Conservation (phyloP, 2,888 invertebrate genomes). For the Capitulum mitella region DNA sequence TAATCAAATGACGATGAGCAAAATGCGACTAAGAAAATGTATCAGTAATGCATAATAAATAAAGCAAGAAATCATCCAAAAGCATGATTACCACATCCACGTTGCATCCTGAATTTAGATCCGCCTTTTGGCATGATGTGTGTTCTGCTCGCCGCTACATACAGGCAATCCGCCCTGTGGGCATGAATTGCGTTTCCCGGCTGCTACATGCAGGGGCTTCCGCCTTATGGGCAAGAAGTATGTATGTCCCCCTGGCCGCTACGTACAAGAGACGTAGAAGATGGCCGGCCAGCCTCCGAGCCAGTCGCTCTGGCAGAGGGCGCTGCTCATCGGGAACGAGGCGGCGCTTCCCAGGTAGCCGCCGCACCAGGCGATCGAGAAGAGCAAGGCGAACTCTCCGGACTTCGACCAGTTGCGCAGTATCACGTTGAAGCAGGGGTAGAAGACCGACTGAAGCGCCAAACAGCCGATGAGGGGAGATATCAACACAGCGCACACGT, state of each 20-base stretch:
- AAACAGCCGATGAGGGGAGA: background rate
- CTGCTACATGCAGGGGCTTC: too few relatives aligned
- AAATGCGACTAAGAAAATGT: too few relatives aligned
- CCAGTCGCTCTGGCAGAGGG: background rate
- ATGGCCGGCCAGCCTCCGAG: background rate
- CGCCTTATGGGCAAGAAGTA: too few relatives aligned
- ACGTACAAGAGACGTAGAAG: background rate
- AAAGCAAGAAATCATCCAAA: too few relatives aligned
- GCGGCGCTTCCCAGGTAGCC: background rate
- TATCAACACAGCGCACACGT: background rate
- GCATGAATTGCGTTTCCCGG: too few relatives aligned
- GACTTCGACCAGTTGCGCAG: background rate
- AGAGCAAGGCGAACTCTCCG: background rate
- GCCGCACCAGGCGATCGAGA: background rate
- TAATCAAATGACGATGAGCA: too few relatives aligned
- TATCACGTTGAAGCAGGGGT: slow-evolving; percentile 6
- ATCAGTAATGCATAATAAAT: too few relatives aligned
- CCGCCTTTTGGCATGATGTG: too few relatives aligned
- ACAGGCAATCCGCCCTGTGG: background rate
- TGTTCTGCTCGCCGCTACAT: too few relatives aligned
- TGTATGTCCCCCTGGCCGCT: too few relatives aligned
- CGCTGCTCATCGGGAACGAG: background rate
- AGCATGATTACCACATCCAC: too few relatives aligned
- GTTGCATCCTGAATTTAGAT: too few relatives aligned
- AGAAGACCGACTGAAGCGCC: background rate